Conservation (phyloP, 1,140 invertebrate genomes). For the Homarus americanus region DNA sequence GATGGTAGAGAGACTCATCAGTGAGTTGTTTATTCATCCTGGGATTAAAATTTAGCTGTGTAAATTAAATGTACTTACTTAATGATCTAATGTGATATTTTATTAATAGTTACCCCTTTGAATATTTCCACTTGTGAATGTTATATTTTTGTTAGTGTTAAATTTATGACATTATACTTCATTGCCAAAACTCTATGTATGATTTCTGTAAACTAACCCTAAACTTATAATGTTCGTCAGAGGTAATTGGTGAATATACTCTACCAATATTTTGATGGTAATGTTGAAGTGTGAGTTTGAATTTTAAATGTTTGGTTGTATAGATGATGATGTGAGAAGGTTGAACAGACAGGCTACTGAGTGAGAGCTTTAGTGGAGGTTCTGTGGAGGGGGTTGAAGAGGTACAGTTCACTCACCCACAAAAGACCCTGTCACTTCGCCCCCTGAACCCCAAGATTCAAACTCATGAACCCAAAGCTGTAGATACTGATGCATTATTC, state of each 20-base stretch:
- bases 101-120: neutral
- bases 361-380: no score
- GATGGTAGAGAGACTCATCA: neutral
- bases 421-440: no score
- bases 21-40: neutral
- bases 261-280: neutral
- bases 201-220: neutral
- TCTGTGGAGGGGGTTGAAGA: no score
- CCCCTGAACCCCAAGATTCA: no score
- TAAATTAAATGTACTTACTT: conserved; percentile 2
- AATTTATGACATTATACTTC: neutral
- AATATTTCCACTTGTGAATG: neutral
- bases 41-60: neutral
- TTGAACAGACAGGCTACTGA: no score
- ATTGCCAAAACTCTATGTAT: neutral
- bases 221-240: neutral
- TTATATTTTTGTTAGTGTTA: conserved; percentile 7
- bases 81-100: neutral
- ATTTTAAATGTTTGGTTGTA: no score
- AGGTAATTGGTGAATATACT: neutral
- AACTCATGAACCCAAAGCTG: no score
- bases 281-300: no score
- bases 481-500: no score
- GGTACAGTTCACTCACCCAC: no score
- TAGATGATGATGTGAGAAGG: no score